A percentile compares a stretch with the other conserved stretches of the same genome.
These are phyloP conservation scores for Felis catus DNA, from an alignment of 2,113 vertebrate species.

Conservation along the genomic window F.catus_Fca126_mat1.0 CM031419.1:172997501-172998000, in stretches of 20 bases:
- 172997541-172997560: conserved; percentile 84
- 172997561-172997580: conserved; percentile 87
- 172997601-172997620: conserved; percentile 82
- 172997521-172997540: conserved; percentile 83
- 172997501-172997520: conserved; percentile 81
- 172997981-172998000: not conserved
- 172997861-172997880: not conserved
- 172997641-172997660: conserved; percentile 85
- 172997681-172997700: conserved; percentile 77
- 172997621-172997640: conserved; percentile 85
- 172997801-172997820: conserved; percentile 44
- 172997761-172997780: conserved; percentile 49
- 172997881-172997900: not conserved
- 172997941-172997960: conserved; percentile 15
- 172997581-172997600: conserved; percentile 80
- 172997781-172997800: conserved; percentile 67
- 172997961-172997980: not conserved
- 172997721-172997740: conserved; percentile 75
- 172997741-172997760: conserved; percentile 56
- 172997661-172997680: conserved; percentile 83
- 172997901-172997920: not conserved
- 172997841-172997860: conserved; percentile 57
- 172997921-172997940: not conserved
- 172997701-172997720: conserved; percentile 77
- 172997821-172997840: conserved; percentile 44